These are phyloP conservation scores for Numida meleagris DNA, from an alignment of 2,113 vertebrate species.

Conservation along the genomic window DNA sequence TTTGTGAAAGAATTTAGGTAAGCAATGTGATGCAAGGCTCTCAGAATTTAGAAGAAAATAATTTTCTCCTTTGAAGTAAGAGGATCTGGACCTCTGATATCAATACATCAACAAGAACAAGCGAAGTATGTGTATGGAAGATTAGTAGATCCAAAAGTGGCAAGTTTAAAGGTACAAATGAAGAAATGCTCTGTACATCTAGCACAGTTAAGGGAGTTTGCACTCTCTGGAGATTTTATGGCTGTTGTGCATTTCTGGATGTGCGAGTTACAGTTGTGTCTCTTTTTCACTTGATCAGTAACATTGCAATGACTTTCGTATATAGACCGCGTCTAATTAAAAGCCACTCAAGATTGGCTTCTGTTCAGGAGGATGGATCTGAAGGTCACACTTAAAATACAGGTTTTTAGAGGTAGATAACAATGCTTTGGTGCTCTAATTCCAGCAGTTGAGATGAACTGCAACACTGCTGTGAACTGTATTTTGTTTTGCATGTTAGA, in stretches of 20 bases:
- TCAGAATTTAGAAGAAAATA: slow-evolving; percentile 49
- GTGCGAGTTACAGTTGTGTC: neutral
- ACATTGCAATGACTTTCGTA: neutral
- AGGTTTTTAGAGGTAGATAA: neutral
- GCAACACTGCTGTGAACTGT: neutral
- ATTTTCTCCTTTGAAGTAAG: slow-evolving; percentile 25
- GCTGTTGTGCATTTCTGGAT: neutral
- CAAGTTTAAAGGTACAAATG: neutral
- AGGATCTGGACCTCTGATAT: neutral
- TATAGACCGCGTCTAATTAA: neutral
- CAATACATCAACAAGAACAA: neutral
- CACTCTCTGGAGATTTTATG: neutral
- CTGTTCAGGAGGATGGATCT: neutral
- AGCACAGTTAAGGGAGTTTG: neutral
- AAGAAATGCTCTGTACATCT: neutral
- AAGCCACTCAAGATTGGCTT: neutral
- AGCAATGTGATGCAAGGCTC: slow-evolving; percentile 50
- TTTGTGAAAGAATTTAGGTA: slow-evolving; percentile 61
- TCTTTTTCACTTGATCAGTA: neutral
- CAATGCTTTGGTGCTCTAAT: neutral
- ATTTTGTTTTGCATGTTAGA: neutral
- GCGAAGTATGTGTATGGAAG: neutral
- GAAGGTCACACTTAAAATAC: accelerated
- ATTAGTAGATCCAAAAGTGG: neutral
- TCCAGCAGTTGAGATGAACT: neutral